phyloP scores from a whole-genome alignment of 2,113 vertebrate species.

The Aegotheles bennettii region DNA sequence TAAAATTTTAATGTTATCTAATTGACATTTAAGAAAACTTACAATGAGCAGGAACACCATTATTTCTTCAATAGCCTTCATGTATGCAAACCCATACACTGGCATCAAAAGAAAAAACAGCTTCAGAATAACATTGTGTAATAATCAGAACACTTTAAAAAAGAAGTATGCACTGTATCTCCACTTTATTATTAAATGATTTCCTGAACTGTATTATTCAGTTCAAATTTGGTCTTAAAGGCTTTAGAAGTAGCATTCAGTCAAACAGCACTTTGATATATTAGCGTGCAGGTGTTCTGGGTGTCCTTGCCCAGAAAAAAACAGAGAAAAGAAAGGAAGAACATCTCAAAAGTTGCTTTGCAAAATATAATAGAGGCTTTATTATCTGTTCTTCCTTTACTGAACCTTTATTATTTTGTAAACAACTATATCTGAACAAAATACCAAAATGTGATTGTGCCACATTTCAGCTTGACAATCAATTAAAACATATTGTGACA shows the following conservation, averaged over 20 bases:
- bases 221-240: not conserved
- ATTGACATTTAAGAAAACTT: not conserved
- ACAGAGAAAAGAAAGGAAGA: not conserved
- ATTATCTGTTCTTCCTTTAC: not conserved
- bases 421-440: not conserved
- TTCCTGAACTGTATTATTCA: not conserved
- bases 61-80: not conserved
- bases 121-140: not conserved
- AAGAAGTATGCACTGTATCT: not conserved
- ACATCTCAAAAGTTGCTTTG: not conserved
- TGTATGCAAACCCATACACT: fast-evolving
- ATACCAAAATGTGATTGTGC: not conserved
- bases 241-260: not conserved
- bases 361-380: not conserved
- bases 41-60: not conserved
- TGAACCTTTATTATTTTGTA: not conserved
- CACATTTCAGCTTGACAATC: not conserved
- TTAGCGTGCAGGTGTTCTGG: not conserved
- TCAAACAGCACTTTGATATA: not conserved
- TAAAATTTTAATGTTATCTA: not conserved
- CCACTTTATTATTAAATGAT: not conserved
- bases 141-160: not conserved
- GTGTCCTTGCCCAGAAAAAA: not conserved
- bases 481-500: slow-evolving; percentile 19
- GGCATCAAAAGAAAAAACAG: not conserved